Evolutionary conservation across 2,797 vertebrate genomes (phyloP).

Genomic region (Lepilemur septentrionalis): DNA sequence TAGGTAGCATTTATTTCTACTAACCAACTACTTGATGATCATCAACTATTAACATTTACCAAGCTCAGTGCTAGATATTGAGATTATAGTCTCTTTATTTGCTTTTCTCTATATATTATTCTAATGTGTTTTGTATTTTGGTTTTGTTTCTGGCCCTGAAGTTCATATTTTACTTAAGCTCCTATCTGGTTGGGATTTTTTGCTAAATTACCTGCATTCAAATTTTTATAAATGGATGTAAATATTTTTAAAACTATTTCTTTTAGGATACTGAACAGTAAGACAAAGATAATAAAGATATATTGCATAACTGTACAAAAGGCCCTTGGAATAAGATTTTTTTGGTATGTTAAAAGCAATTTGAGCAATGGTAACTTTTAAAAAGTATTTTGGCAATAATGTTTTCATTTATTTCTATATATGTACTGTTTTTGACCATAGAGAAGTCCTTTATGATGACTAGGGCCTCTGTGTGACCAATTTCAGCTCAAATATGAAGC

Average conservation of each 20-base stretch:
- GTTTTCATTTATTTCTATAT: conserved; percentile 15
- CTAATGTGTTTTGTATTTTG: neutral
- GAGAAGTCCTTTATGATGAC: neutral
- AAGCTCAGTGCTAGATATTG: neutral
- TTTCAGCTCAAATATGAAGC: conserved; percentile 1
- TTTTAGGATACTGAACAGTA: conserved; percentile 46
- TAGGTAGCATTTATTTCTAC: conserved; percentile 1
- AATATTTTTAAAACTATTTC: conserved; percentile 57
- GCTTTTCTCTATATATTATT: neutral
- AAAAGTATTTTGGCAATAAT: neutral
- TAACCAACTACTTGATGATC: neutral
- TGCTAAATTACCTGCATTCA: conserved; percentile 2
- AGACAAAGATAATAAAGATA: conserved; percentile 17
- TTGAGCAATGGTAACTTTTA: conserved; percentile 45
- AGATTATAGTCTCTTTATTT: neutral
- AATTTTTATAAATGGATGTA: conserved; percentile 24
- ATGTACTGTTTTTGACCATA: neutral
- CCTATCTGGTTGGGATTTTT: conserved; percentile 40
- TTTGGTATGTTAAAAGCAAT: conserved; percentile 25
- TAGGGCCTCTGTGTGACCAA: neutral
- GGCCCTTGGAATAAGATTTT: conserved; percentile 45
- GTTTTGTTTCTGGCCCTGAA: neutral
- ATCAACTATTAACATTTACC: neutral
- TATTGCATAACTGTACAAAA: neutral
- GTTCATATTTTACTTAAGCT: conserved; percentile 3